Base-by-base conservation (phyloP, 2,888 invertebrate species). In the Abscondita cerata region DNA sequence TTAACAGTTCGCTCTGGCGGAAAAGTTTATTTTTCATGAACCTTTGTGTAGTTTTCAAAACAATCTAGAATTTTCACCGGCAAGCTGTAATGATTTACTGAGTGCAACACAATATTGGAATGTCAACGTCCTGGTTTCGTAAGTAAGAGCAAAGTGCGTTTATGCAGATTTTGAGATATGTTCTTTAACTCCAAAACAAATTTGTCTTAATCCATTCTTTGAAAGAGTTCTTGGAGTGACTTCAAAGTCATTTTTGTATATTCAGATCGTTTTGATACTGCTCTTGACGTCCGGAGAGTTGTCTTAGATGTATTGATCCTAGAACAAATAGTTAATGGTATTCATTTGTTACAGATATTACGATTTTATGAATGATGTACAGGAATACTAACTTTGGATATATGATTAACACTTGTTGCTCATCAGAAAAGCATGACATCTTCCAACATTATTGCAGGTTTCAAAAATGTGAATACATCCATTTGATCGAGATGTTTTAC, bases 341-440 rank as follows among this genome's bases (percentile, higher is more conserved):
- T 25, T 25, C 25, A 40, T 15, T 40, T 40, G 40, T 40, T 40
- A 40, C 40, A 40, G 40, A 40, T 40, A 40, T 40, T 40, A 40
- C 40, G 40, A 40, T 15, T 15, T 40, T 40, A 40, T 40, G 16
- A 40, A 40, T 40, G 40, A 40, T 5, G 15, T 40, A 40, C 40
- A 40, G 40, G 8, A 40, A 13, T 25, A 25, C 6, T 40, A 13
- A 13, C 40, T 40, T 40, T 40, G 16, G 40, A 15, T n/a, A n/a
- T n/a, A n/a, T n/a, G n/a, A n/a, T n/a, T n/a, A n/a, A n/a, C n/a
- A n/a, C n/a, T n/a, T n/a, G n/a, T n/a, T n/a, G n/a, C n/a, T n/a
- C n/a, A n/a, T n/a, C n/a, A n/a, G n/a, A n/a, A n/a, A n/a, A n/a
- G n/a, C n/a, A n/a, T n/a, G n/a, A n/a, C n/a, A n/a, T n/a, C n/a